Percentiles rank a stretch among this genome's conserved stretches.
Conservation (phyloP, 92 coral and sea anemone species). For the Palythoa heliodiscus region DNA sequence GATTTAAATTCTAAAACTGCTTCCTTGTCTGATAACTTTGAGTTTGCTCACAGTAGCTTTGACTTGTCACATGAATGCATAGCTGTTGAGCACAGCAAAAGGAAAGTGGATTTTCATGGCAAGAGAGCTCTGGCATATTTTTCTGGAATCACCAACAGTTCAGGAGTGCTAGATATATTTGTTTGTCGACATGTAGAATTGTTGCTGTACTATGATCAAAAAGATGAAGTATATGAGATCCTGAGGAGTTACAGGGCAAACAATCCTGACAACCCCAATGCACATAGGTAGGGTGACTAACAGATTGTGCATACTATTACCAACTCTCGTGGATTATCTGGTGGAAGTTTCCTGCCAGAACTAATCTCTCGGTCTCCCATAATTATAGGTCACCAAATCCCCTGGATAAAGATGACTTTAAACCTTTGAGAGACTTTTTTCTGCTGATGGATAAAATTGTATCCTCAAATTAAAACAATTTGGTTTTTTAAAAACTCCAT, state of each 20-base stretch:
- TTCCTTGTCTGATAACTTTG: not conserved
- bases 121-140: conserved; percentile 70
- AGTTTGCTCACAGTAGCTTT: not conserved
- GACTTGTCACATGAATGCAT: conserved; percentile 4
- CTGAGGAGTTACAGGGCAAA: conserved; percentile 72
- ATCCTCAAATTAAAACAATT: no score
- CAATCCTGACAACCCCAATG: conserved; percentile 87
- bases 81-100: not conserved
- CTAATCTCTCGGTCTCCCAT: not conserved
- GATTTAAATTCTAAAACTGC: conserved; percentile 1
- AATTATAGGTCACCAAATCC: not conserved
- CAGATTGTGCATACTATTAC: no score
- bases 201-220: conserved; percentile 52
- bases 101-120: conserved; percentile 68
- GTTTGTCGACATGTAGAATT: conserved; percentile 70
- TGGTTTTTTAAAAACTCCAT: no score
- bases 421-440: not conserved
- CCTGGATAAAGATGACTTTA: no score
- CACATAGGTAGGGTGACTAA: conserved; percentile 79
- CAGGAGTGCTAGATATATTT: conserved; percentile 92
- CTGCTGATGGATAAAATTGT: no score
- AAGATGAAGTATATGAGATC: conserved; percentile 56
- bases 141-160: conserved; percentile 55
- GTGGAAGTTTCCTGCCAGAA: no score
- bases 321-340: no score